phyloP scores from a whole-genome alignment of 1,140 invertebrate species.

The Melanaphis sacchari region DNA sequence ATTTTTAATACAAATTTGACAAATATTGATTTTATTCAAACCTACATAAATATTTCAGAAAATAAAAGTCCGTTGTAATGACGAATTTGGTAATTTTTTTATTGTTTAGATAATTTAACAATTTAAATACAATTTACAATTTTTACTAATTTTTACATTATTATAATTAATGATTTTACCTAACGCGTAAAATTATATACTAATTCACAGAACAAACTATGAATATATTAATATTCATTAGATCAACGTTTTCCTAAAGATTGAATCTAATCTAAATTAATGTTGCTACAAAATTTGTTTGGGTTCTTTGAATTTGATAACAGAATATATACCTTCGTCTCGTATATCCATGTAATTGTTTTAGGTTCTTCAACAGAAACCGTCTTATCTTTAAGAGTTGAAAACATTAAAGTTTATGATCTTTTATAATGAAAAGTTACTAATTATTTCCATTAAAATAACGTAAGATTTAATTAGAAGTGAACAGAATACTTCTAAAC shows the following conservation, averaged over 20 bases:
- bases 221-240: constrained; percentile 7
- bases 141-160: not conserved
- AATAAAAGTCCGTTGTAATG: not conserved
- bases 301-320: constrained; percentile 44
- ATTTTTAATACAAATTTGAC: not conserved
- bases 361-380: constrained; percentile 26
- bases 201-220: not conserved
- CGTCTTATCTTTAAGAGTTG: constrained; percentile 35
- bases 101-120: not conserved
- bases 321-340: constrained; percentile 15
- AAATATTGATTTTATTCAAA: not conserved
- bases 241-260: constrained; percentile 30
- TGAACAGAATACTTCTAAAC: constrained; percentile 4
- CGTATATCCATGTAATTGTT: constrained; percentile 32
- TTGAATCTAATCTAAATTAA: constrained; percentile 44
- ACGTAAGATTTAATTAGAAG: constrained; percentile 45
- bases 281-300: constrained; percentile 40
- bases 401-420: constrained; percentile 33
- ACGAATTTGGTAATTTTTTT: not conserved
- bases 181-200: not conserved
- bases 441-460: constrained; percentile 41
- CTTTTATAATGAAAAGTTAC: constrained; percentile 40
- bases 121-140: not conserved
- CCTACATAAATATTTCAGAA: not conserved
- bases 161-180: constrained; percentile 1